Evolutionary conservation across 2,113 vertebrate species (phyloP), one percentile per base, ranked within the genome.

Genomic region (Zonotrichia leucophrys): DNA sequence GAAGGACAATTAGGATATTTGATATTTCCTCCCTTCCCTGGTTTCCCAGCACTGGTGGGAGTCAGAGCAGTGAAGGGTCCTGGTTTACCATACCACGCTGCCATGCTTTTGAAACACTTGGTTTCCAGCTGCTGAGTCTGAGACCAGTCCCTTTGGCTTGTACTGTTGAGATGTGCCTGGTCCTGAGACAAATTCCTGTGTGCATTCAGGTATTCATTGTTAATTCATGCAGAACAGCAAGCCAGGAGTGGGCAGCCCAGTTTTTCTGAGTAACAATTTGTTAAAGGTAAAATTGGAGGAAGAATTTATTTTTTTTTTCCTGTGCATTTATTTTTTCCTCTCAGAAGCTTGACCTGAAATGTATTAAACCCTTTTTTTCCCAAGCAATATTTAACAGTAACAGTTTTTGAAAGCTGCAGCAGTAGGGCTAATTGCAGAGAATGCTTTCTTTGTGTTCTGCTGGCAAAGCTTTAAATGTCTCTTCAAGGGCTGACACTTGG

Each of bases 381-480:
- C 28, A 8, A 46, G 22, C 72, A 87, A 3, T 75, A 64, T 52
- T 87, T 53, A 50, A 58, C 24, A 64, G 42, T 64, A 63, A 31
- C 55, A 53, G 7, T 86, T 66, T 66, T 86, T 15, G 49, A 46
- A 89, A 92, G 25, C 91, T 87, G 70, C 78, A 87, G n/a, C 46
- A 53, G 31, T 75, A 31, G 52, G 60, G 77, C 49, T 92, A 55
- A 79, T 47, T 59, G 75, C 76, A 8, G 44, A 49, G 79, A 90
- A 59, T 0, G 5, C 55, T 92, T 88, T 94, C 76, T 91, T 67
- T 87, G 80, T 84, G 73, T 67, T 89, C 88, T 93, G 46, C 75
- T 96, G 91, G 85, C 78, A 87, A 56, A 87, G 59, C 35, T 88
- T 83, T 62, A 60, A 86, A 90, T 90, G 67, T 42, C 86, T 92